Conservation (phyloP, 1,140 invertebrate species). For the Hypsibius dujardini region DNA sequence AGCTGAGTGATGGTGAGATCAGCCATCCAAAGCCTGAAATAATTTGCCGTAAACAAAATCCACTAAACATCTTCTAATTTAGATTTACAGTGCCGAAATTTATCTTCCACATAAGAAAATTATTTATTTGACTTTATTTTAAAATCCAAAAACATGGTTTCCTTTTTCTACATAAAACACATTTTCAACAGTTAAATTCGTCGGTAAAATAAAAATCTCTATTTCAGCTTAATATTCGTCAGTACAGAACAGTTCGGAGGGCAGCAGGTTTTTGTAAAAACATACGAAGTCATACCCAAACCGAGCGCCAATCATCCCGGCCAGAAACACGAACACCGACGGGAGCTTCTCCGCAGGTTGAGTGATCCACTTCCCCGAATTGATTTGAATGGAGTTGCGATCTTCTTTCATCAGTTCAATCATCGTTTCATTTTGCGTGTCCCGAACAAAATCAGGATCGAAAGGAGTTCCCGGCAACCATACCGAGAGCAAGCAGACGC, state of each 20-base stretch:
- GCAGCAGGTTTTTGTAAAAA: too few relatives aligned
- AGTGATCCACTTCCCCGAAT: background rate
- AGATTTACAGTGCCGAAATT: too few relatives aligned
- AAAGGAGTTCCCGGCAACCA: slow-evolving; percentile 40
- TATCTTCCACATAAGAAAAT: too few relatives aligned
- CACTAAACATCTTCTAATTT: too few relatives aligned
- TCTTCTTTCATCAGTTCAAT: background rate
- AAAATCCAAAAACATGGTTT: too few relatives aligned
- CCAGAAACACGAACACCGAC: slow-evolving; percentile 33
- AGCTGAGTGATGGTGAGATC: slow-evolving; percentile 43
- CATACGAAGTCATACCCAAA: slow-evolving; percentile 33
- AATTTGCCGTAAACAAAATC: too few relatives aligned
- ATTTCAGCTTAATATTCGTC: too few relatives aligned
- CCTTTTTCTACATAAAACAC: too few relatives aligned
- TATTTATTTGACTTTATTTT: too few relatives aligned
- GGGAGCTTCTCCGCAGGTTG: slow-evolving; percentile 23
- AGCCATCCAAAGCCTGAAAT: slow-evolving; percentile 39
- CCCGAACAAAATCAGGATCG: slow-evolving; percentile 27
- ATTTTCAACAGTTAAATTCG: too few relatives aligned
- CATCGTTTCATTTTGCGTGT: slow-evolving; percentile 17
- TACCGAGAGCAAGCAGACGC: slow-evolving; percentile 38
- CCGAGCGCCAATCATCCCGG: slow-evolving; percentile 35
- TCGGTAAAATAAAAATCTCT: too few relatives aligned
- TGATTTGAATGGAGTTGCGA: slow-evolving; percentile 17
- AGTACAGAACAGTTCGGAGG: too few relatives aligned